phyloP scores from a whole-genome alignment of 1,140 invertebrate species.

The Tetramorium alpestre region DNA sequence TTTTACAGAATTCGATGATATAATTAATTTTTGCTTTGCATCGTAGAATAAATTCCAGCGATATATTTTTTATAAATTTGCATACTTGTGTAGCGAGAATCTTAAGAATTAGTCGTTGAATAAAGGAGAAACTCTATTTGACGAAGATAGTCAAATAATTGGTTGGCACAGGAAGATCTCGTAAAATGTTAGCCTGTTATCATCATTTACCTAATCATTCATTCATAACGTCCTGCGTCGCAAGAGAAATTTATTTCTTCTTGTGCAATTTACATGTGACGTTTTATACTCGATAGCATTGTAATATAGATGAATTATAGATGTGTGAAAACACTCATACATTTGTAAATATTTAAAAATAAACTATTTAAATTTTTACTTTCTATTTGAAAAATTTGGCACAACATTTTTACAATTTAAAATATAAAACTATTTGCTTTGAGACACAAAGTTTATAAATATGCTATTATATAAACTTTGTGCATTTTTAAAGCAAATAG shows the following conservation, averaged over 20 bases:
- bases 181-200: not conserved
- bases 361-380: not conserved
- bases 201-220: not conserved
- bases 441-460: no score
- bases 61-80: not conserved
- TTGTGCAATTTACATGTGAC: not conserved
- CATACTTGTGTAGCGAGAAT: not conserved
- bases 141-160: not conserved
- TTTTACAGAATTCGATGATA: not conserved
- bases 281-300: not conserved
- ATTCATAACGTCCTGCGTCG: slow-evolving; percentile 4
- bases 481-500: not conserved
- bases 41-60: not conserved
- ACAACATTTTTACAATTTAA: not conserved
- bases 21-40: not conserved
- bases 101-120: not conserved
- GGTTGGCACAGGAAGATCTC: not conserved
- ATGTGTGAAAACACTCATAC: not conserved
- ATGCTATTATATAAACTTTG: no score
- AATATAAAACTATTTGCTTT: not conserved
- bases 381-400: not conserved
- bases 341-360: not conserved
- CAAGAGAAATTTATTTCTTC: not conserved
- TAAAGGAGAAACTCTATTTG: not conserved
- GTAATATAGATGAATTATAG: not conserved